These are phyloP conservation scores for Porites rus DNA, from an alignment of 92 coral and sea anemone species.

Conservation along the genomic window DNA sequence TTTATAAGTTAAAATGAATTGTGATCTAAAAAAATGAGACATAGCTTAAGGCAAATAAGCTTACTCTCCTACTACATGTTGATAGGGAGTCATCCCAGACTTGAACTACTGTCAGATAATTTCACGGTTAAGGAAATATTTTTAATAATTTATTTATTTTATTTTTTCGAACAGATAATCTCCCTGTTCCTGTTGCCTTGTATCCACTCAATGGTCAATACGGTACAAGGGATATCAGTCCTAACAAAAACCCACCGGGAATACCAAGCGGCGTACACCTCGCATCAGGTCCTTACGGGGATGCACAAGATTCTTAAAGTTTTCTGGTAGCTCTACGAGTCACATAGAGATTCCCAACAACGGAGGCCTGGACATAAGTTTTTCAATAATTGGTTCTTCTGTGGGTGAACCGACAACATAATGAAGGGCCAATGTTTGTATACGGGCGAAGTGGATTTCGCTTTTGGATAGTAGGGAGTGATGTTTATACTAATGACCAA, in stretches of 20 bases:
- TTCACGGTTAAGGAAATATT: too few relatives aligned
- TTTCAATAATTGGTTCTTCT: background rate
- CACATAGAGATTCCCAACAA: slow-evolving; percentile 36
- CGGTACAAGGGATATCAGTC: slow-evolving; percentile 36
- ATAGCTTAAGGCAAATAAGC: too few relatives aligned
- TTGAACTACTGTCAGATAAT: too few relatives aligned
- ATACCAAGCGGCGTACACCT: slow-evolving; percentile 2
- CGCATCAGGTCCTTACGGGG: slow-evolving; percentile 23
- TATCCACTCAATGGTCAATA: slow-evolving; percentile 16
- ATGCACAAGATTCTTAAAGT: slow-evolving; percentile 44
- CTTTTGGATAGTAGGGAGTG: background rate
- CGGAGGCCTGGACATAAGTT: slow-evolving; percentile 20
- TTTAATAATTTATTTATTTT: too few relatives aligned
- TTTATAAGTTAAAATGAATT: too few relatives aligned
- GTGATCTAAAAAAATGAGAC: too few relatives aligned
- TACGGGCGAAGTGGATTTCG: background rate
- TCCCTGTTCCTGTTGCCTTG: slow-evolving; percentile 20
- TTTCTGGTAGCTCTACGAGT: slow-evolving; percentile 27
- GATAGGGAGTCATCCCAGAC: too few relatives aligned
- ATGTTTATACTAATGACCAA: background rate
- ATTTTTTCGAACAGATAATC: background rate
- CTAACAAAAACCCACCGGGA: slow-evolving; percentile 35
- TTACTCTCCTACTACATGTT: too few relatives aligned
- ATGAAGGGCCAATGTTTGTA: background rate
- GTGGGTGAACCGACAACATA: slow-evolving; percentile 16